Evolutionary conservation across 2,113 vertebrate genomes (phyloP).

Genomic region (Myotis yumanensis): DNA sequence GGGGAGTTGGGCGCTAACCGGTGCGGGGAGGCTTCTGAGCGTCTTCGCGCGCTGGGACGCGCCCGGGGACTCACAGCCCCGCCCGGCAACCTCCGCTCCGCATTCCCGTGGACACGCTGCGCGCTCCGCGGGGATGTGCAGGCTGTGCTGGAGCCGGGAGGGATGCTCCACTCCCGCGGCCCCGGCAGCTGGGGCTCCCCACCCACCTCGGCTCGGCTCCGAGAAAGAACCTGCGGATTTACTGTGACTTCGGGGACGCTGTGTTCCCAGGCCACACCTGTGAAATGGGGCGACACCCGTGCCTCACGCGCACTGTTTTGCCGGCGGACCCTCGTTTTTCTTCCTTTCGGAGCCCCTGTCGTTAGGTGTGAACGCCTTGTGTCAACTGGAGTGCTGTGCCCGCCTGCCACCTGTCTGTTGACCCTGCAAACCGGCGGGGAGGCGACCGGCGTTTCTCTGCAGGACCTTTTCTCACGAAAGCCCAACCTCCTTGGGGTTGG

Average conservation of each 20-base stretch:
- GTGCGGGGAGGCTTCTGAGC: neutral
- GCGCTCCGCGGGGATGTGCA: neutral
- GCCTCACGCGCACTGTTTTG: neutral
- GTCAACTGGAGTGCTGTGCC: neutral
- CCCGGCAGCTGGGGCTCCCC: neutral
- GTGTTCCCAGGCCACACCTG: neutral
- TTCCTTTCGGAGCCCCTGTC: neutral
- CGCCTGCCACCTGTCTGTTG: neutral
- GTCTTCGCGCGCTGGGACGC: no score
- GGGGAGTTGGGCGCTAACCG: slow-evolving; percentile 56
- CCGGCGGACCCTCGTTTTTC: neutral
- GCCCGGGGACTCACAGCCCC: rapidly evolving
- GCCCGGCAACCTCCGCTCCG: neutral
- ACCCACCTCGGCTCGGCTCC: rapidly evolving
- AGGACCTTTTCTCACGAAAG: neutral
- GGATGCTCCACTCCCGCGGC: neutral
- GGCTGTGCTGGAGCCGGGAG: neutral
- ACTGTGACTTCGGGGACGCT: neutral
- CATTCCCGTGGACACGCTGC: neutral
- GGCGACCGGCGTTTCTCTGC: neutral
- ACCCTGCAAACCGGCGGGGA: neutral
- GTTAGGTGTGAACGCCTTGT: neutral
- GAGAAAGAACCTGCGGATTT: neutral
- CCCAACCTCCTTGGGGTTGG: neutral
- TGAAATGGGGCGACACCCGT: neutral